Percentiles rank a stretch among this genome's conserved stretches.
phyloP scores from a whole-genome alignment of 2,888 invertebrate species.

The Diachrysia chrysitis region DNA sequence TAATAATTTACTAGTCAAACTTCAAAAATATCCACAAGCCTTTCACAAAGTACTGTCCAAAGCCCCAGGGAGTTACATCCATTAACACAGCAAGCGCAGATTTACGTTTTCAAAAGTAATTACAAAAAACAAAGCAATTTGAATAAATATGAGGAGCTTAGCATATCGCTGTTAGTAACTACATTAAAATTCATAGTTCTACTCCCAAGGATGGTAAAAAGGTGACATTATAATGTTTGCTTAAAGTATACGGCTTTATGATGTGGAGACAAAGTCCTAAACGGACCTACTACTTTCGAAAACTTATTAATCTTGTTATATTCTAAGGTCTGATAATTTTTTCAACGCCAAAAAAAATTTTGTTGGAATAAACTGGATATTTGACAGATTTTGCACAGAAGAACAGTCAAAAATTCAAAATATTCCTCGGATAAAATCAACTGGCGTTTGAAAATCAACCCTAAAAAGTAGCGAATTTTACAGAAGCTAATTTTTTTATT shows the following conservation, averaged over 20 bases:
- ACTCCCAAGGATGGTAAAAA: conserved; percentile 22
- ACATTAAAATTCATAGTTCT: conserved; percentile 73
- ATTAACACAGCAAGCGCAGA: conserved; percentile 36
- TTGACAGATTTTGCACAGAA: no score
- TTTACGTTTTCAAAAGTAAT: conserved; percentile 50
- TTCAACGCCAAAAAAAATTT: no score
- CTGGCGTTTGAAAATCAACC: no score
- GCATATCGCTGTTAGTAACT: conserved; percentile 63
- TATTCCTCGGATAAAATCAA: no score
- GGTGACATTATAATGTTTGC: conserved; percentile 14
- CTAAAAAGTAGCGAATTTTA: no score
- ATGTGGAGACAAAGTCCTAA: background rate
- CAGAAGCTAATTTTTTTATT: no score
- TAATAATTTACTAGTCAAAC: background rate
- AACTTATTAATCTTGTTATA: no score
- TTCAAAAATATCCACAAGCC: background rate
- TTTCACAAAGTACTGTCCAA: conserved; percentile 48
- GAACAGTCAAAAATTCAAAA: no score
- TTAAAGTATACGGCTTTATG: conserved; percentile 13
- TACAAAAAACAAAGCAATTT: conserved; percentile 69
- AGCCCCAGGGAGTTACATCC: conserved; percentile 28
- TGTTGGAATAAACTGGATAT: no score
- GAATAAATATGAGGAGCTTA: conserved; percentile 74
- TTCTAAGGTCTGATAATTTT: no score
- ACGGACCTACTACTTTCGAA: no score